Conservation (phyloP, 2,797 vertebrate species). For the Chiropotes sagulatus region DNA sequence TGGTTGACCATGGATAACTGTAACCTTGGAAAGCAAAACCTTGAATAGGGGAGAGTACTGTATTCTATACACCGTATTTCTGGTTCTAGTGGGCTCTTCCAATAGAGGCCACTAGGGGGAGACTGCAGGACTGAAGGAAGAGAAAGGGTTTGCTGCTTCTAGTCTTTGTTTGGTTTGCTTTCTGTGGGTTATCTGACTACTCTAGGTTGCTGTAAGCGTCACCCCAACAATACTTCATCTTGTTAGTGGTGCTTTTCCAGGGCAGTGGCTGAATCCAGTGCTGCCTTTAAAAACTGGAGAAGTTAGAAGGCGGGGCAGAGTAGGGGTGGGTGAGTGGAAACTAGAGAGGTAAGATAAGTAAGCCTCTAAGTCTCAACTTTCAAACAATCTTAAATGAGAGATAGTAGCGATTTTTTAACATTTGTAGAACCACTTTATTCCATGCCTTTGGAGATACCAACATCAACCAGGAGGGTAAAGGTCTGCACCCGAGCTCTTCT, state of each 20-base stretch:
- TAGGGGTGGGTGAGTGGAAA: neutral
- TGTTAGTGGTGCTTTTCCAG: neutral
- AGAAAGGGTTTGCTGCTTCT: neutral
- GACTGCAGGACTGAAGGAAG: neutral
- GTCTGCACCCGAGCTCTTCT: neutral
- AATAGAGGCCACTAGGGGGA: neutral
- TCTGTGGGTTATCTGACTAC: neutral
- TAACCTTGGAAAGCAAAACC: neutral
- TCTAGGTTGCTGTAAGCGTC: neutral
- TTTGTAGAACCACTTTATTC: neutral
- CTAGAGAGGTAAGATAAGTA: neutral
- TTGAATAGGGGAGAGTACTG: neutral
- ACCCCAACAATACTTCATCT: neutral
- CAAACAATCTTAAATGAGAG: neutral
- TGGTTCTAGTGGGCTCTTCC: neutral
- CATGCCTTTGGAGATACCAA: neutral
- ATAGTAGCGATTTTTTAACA: neutral
- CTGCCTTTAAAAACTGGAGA: neutral
- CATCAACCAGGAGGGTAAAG: neutral
- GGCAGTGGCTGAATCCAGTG: neutral
- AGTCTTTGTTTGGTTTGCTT: neutral
- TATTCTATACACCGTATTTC: neutral
- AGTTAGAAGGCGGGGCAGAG: neutral
- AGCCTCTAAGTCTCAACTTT: neutral
- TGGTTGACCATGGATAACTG: neutral